Percentiles rank a stretch among this genome's conserved stretches.
These are phyloP conservation scores for Tenthredo scrophulariae DNA, from an alignment of 2,888 invertebrate species.

Conservation along the genomic window DNA sequence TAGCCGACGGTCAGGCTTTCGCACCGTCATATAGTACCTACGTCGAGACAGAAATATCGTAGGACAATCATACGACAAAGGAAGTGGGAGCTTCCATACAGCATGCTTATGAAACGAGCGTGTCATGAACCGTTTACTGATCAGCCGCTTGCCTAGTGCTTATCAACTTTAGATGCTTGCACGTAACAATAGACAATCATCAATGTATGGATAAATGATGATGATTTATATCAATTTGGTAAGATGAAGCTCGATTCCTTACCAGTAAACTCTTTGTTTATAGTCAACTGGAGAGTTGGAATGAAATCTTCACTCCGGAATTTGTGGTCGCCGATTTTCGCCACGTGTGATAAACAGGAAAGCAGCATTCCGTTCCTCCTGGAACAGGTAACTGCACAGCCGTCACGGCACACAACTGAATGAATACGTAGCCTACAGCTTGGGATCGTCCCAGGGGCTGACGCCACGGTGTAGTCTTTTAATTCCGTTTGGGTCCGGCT, in stretches of 20 bases:
- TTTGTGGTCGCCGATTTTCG: not conserved
- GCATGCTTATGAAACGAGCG: not conserved
- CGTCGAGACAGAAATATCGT: slow-evolving; percentile 1
- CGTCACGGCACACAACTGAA: slow-evolving; percentile 37
- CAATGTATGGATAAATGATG: not conserved
- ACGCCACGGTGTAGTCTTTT: slow-evolving; percentile 23
- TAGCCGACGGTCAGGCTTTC: not conserved
- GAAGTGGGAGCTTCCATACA: not conserved
- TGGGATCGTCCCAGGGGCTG: not conserved
- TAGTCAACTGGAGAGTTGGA: not conserved
- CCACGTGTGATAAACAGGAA: slow-evolving; percentile 37
- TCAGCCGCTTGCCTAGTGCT: not conserved
- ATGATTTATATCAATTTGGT: not conserved
- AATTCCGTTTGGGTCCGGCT: slow-evolving; percentile 42
- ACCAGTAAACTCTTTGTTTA: not conserved
- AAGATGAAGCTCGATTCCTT: not conserved
- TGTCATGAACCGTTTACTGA: not conserved
- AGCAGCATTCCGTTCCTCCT: slow-evolving; percentile 28
- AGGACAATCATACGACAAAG: not conserved
- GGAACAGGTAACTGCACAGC: slow-evolving; percentile 8
- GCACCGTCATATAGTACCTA: not conserved
- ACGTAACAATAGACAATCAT: not conserved
- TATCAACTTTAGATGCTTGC: not conserved
- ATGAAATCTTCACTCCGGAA: slow-evolving; percentile 31
- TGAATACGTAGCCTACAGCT: slow-evolving; percentile 28